These are phyloP conservation scores for Apodemia mormo DNA, from an alignment of 2,888 invertebrate species.

Conservation along the genomic window DNA sequence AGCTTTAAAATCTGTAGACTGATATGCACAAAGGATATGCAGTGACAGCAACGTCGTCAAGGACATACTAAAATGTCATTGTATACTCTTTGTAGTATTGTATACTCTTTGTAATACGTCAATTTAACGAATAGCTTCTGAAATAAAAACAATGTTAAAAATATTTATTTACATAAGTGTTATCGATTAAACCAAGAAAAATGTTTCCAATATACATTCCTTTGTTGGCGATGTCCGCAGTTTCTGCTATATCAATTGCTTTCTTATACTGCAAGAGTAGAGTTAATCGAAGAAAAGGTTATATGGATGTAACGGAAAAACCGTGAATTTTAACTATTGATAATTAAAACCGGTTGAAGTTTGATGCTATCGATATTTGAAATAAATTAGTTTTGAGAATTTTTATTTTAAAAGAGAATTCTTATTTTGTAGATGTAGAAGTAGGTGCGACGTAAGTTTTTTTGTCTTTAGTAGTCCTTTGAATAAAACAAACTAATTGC, in stretches of 20 bases:
- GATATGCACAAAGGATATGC: too few relatives aligned
- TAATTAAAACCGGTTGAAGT: background rate
- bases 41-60: too few relatives aligned
- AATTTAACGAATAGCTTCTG: background rate
- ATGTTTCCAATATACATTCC: constrained; percentile 57
- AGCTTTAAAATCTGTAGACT: too few relatives aligned
- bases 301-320: constrained; percentile 66
- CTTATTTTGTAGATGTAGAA: too few relatives aligned
- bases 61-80: too few relatives aligned
- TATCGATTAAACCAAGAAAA: background rate
- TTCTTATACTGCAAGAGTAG: constrained; percentile 65
- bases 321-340: constrained; percentile 45
- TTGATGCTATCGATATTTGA: background rate
- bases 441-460: too few relatives aligned
- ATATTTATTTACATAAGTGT: background rate
- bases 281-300: constrained; percentile 56
- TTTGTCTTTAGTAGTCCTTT: too few relatives aligned
- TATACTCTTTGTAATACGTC: too few relatives aligned
- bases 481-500: too few relatives aligned
- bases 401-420: background rate
- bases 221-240: constrained; percentile 61
- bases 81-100: too few relatives aligned
- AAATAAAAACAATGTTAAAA: background rate
- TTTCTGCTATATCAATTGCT: constrained; percentile 63
- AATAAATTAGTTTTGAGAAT: constrained; percentile 17